Conservation (phyloP, 2,797 vertebrate genomes). For the Danio kyathit region DNA sequence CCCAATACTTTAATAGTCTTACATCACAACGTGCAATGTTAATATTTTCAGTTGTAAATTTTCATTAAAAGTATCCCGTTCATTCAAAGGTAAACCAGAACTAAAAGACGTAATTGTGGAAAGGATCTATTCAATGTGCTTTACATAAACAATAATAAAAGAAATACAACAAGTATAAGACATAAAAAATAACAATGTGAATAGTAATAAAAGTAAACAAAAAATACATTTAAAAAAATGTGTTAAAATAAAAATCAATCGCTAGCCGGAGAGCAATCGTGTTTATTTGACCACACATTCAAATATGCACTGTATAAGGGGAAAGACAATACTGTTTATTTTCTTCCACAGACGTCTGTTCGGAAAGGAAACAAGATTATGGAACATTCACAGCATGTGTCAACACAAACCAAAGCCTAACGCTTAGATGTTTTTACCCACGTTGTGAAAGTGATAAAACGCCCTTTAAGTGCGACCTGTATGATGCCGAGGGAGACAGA, state of each 20-base stretch:
- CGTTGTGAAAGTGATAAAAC: accelerated
- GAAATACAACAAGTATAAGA: no score
- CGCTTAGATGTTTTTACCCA: conserved; percentile 59
- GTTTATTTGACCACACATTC: background rate
- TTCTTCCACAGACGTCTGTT: conserved; percentile 57
- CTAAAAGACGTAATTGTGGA: no score
- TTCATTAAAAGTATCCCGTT: no score
- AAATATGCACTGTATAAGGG: background rate
- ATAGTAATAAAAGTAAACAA: no score
- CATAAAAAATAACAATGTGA: no score
- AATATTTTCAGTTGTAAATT: no score
- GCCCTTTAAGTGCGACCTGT: conserved; percentile 5
- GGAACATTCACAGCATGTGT: conserved; percentile 61
- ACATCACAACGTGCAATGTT: no score
- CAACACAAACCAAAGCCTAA: conserved; percentile 34
- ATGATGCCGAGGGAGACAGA: background rate
- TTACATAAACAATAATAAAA: no score
- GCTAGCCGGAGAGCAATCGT: background rate
- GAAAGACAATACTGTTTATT: background rate
- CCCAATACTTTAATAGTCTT: no score
- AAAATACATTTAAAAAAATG: no score
- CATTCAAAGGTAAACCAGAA: no score
- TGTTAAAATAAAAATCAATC: background rate
- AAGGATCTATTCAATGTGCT: no score
- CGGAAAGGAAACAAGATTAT: conserved; percentile 54